Evolutionary conservation across 2,888 invertebrate genomes (phyloP), one percentile per base, ranked within the genome.

Genomic region (Microplitis manilae): DNA sequence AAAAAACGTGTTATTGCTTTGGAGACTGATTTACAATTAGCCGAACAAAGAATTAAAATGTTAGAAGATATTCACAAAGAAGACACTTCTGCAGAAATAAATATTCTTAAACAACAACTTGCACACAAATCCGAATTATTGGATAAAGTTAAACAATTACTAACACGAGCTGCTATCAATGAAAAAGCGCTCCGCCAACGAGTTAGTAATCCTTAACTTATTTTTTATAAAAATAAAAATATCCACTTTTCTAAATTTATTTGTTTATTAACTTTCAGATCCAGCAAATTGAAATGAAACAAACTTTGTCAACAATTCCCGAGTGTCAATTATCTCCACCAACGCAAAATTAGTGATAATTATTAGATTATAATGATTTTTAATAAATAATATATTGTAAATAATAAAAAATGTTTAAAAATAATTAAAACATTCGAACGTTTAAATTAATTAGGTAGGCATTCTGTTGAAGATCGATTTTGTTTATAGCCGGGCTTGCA

Each of bases 131-230:
- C 92, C 0, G 91, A 92, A 79, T 88, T 94, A 38, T 84, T 94
- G 79, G 92, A 92, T 81, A 94, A 93, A 87, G 93, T 94, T 0
- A 94, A 94, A 87, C 90, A 92, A 9, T 87, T 94, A 70, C 84
- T 94, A 71, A 92, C 93, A 62, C 90, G 93, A 73, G 94, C 94
- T 5, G 94, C 94, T 0, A 90, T 91, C 8, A 93, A 93, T 84
- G 94, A 94, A 83, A 94, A 93, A 83, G 90, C 91, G 13, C 89
- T 94, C 61, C 90, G 93, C 40, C 92, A 93, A 82, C 92, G 93
- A 89, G 93, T 93, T 84, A 83, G 82, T 83, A 61, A 15, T 80
- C 6, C 6, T 59, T 8, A 6, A 1, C 13, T 39, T 68, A 39
- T 41, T 68, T 64, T 30, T 30, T 30, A 2, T 30, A 30, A 30